Evolutionary conservation across 2,113 vertebrate species (phyloP), one percentile per base, ranked within the genome.

Genomic region (Dasypus novemcinctus): DNA sequence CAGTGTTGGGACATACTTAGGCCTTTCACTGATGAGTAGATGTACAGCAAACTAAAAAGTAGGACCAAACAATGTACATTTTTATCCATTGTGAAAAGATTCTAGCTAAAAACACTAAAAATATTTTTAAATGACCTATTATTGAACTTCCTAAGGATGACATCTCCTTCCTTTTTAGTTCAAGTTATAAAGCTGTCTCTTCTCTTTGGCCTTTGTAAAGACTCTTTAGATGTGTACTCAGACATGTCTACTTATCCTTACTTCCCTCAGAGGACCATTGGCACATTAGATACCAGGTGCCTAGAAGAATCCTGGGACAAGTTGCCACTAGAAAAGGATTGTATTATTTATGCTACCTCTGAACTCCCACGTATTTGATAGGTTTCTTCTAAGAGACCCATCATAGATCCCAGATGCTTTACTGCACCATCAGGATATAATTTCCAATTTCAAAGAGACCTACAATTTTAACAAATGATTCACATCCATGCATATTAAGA

Each of bases 1-100:
- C 1, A 6, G 0, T 33, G 7, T 17, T 76, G 17, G n/a, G 18
- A 5, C 5, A 7, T 27, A n/a, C 7, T 8, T 71, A n/a, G 5
- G 1, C 2, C 5, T 46, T 78, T 57, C 15, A 49, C 52, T 9
- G 11, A 81, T 52, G 23, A 29, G 10, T 11, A 57, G 52, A 64
- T 5, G 8, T 81, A 38, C 1, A 63, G 29, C 3, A 43, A 64
- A 7, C 3, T 20, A 68, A 61, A 72, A 31, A 1, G 0, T 17
- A 5, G 23, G 4, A 2, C 29, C 20, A 27, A 38, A 49, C 1
- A 8, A 78, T 14, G 0, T 9, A 68, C 4, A 36, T 5, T 61
- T 43, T n/a, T 88, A 43, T 31, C 33, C 7, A 5, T 54, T 82
- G 15, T 57, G 49, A 83, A 33, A 29, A 86, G 11, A 2, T 84